phyloP scores from a whole-genome alignment of 2,888 invertebrate genomes.

The Patella pellucida region DNA sequence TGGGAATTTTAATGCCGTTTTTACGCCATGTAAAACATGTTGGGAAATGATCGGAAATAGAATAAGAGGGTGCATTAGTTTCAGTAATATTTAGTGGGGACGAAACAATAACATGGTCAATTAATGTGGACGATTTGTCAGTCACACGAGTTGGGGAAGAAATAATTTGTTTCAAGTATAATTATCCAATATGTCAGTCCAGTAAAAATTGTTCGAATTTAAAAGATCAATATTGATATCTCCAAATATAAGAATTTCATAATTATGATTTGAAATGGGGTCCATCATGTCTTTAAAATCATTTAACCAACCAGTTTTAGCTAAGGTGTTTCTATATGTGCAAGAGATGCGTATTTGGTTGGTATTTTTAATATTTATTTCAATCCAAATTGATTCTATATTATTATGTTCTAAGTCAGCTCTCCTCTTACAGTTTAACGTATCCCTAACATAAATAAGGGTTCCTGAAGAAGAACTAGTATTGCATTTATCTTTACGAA shows the following conservation, averaged over 20 bases:
- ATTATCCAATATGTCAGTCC: not conserved
- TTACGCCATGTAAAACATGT: not conserved
- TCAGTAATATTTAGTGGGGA: not conserved
- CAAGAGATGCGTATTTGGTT: not conserved
- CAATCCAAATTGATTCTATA: not conserved
- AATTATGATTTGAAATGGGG: not conserved
- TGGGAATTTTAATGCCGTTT: not conserved
- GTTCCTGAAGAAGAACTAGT: not conserved
- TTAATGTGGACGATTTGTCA: not conserved
- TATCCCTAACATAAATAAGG: not conserved
- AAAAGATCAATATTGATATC: not conserved
- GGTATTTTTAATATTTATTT: not conserved
- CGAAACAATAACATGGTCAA: slow-evolving; percentile 1
- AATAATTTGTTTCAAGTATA: not conserved
- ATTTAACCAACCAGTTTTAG: not conserved
- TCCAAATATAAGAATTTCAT: not conserved
- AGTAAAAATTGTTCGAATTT: not conserved
- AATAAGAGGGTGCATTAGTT: too few species aligned
- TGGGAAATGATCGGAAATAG: slow-evolving; percentile 3
- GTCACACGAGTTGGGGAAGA: not conserved
- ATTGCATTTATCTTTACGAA: not conserved
- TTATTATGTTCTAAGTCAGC: not conserved
- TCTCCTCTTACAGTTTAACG: not conserved
- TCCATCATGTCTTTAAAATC: not conserved
- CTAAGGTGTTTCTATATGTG: too few species aligned